Evolutionary conservation across 2,888 invertebrate species (phyloP).

Genomic region (Drosophila algonquin): DNA sequence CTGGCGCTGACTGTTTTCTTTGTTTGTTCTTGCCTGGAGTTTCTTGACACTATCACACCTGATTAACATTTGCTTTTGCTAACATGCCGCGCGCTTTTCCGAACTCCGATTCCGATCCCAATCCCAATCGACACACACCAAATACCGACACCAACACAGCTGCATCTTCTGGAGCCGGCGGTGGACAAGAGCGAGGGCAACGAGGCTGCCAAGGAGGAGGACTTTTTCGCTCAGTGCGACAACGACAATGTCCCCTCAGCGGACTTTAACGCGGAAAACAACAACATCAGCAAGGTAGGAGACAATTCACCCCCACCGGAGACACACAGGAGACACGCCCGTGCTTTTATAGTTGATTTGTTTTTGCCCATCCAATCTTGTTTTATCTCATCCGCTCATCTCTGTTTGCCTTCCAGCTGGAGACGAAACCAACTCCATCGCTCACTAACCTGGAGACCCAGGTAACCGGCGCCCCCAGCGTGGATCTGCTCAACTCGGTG

Average conservation of each 20-base stretch:
- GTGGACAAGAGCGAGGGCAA: constrained; percentile 85
- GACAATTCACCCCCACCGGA: neutral
- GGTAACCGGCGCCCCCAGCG: constrained; percentile 78
- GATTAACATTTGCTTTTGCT: constrained; percentile 47
- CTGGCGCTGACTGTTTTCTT: neutral
- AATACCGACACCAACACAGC: constrained; percentile 83
- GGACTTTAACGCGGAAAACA: constrained; percentile 82
- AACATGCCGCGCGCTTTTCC: constrained; percentile 28
- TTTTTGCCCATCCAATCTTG: neutral
- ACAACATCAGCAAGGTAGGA: constrained; percentile 85
- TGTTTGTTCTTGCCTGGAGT: constrained; percentile 27
- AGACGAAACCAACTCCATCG: constrained; percentile 48
- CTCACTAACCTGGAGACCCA: constrained; percentile 41
- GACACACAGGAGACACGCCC: constrained; percentile 26
- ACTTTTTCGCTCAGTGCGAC: constrained; percentile 94
- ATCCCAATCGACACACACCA: constrained; percentile 6
- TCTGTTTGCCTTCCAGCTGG: constrained; percentile 56
- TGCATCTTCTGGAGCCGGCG: constrained; percentile 89
- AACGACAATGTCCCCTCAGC: constrained; percentile 80
- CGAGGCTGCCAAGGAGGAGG: constrained; percentile 86
- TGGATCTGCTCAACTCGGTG: constrained; percentile 82
- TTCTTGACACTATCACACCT: constrained; percentile 29
- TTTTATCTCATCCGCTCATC: neutral
- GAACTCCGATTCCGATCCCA: constrained; percentile 11
- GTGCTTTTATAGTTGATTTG: constrained; percentile 33